Base-by-base conservation (phyloP, 2,797 vertebrate species). In the Myotis planiceps region DNA sequence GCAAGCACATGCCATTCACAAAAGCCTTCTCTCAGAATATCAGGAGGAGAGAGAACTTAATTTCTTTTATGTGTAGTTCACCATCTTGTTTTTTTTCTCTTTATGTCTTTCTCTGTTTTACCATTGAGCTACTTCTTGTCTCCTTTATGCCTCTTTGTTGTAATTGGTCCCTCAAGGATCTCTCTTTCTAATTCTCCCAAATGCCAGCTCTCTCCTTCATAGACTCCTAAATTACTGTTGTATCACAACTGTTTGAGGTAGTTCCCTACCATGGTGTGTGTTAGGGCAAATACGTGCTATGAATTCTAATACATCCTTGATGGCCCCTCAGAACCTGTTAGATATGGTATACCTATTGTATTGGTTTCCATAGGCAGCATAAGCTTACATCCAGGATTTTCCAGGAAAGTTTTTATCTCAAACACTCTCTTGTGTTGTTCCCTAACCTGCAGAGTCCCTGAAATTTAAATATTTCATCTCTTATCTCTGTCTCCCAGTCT, bases 401-500 rank as follows among this genome's bases (percentile, higher is more conserved):
- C 79, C 34, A 90, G 37, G 45, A 74, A 15, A 83, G 65, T 53
- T 78, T 91, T 88, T 91, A 65, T 94, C 95, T 94, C 29, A 86
- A 88, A 95, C 14, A 25, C 27, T 84, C 45, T 72, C 32, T 58
- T 87, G 60, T 82, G 2, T 55, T 81, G n/a, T 88, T 85, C 80
- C 23, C 72, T 88, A 88, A 42, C 37, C 79, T 92, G 78, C 80
- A 66, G 94, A 81, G 49, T 79, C 75, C 74, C 68, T 79, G 12
- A 81, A 69, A 32, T 92, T 79, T 79, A 21, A 94, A 45, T 96
- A 92, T 90, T 88, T 96, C 87, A 78, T 94, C 79, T 71, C 72
- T 75, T 84, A 51, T 49, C 69, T 42, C 3, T 63, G 29, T 92
- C 60, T 78, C 76, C 32, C 37, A 83, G 34, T 80, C 79, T 80